Conservation (phyloP, 64 coral and sea anemone species). For the Montipora capricornis region DNA sequence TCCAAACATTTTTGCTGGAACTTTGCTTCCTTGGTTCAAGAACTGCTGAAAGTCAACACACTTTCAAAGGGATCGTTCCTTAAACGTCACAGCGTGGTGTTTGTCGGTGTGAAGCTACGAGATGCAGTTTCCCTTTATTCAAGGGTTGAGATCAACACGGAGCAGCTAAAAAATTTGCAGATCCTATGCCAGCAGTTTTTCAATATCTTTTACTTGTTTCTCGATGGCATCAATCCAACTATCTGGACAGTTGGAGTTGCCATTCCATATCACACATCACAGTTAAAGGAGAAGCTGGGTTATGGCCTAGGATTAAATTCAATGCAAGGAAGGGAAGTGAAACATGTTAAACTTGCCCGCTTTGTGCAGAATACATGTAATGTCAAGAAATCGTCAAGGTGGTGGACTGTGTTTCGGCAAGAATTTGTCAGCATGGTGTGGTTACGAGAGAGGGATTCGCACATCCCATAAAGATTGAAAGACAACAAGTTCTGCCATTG, state of each 20-base stretch:
- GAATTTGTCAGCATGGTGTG: constrained; percentile 49
- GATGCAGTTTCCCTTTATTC: constrained; percentile 43
- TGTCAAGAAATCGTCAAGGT: constrained; percentile 30
- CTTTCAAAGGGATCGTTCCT: constrained; percentile 20
- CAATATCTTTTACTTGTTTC: background rate
- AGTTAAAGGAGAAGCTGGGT: constrained; percentile 28
- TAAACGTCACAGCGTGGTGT: constrained; percentile 39
- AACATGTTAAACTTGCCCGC: constrained; percentile 45
- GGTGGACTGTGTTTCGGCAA: constrained; percentile 68
- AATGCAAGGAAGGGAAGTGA: constrained; percentile 48
- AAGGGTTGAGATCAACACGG: constrained; percentile 9
- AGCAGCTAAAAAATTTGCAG: constrained; percentile 14
- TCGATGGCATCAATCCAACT: constrained; percentile 37
- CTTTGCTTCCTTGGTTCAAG: constrained; percentile 19
- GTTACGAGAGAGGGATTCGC: constrained; percentile 17
- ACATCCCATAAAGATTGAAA: constrained; percentile 31
- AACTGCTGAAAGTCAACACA: constrained; percentile 8
- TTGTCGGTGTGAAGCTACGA: constrained; percentile 12
- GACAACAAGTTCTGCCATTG: constrained; percentile 29
- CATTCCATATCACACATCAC: constrained; percentile 37
- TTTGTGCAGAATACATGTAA: constrained; percentile 50
- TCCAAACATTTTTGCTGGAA: constrained; percentile 80
- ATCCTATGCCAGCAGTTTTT: constrained; percentile 44
- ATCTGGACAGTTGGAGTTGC: constrained; percentile 34
- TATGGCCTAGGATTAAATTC: constrained; percentile 53